A percentile compares a stretch with the other conserved stretches of the same genome.
Evolutionary conservation across 1,140 invertebrate species (phyloP).

Genomic region (Trichonephila clavata): DNA sequence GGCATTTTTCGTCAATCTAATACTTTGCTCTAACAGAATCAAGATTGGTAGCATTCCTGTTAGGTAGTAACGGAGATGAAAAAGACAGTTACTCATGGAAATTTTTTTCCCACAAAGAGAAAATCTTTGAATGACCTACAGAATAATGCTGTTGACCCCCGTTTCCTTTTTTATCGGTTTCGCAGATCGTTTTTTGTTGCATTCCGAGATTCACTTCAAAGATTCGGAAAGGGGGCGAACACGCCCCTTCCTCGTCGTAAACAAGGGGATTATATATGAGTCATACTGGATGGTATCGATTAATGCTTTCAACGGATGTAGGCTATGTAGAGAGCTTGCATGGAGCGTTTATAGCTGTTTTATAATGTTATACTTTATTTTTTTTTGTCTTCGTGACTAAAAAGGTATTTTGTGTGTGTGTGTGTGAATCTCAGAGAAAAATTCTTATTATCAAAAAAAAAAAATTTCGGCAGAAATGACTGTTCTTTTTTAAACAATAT

Average conservation of each 20-base stretch:
- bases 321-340: too few relatives aligned
- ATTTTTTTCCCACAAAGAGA: background rate
- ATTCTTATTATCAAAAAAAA: too few relatives aligned
- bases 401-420: too few relatives aligned
- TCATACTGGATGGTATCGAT: slow-evolving; percentile 15
- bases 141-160: background rate
- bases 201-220: background rate
- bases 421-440: too few relatives aligned
- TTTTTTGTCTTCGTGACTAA: too few relatives aligned
- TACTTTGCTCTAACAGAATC: background rate
- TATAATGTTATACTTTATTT: too few relatives aligned
- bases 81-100: background rate
- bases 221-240: background rate
- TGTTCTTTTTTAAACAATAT: too few relatives aligned
- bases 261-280: slow-evolving; percentile 1
- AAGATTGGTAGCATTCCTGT: background rate
- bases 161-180: background rate
- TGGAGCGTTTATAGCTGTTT: too few relatives aligned
- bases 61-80: background rate
- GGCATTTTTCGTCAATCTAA: background rate
- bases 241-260: background rate
- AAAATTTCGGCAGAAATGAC: too few relatives aligned
- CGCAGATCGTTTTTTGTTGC: background rate
- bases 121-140: background rate
- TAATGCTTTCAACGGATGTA: background rate